Conservation (phyloP, 2,797 vertebrate genomes). For the Acipenser oxyrinchus region DNA sequence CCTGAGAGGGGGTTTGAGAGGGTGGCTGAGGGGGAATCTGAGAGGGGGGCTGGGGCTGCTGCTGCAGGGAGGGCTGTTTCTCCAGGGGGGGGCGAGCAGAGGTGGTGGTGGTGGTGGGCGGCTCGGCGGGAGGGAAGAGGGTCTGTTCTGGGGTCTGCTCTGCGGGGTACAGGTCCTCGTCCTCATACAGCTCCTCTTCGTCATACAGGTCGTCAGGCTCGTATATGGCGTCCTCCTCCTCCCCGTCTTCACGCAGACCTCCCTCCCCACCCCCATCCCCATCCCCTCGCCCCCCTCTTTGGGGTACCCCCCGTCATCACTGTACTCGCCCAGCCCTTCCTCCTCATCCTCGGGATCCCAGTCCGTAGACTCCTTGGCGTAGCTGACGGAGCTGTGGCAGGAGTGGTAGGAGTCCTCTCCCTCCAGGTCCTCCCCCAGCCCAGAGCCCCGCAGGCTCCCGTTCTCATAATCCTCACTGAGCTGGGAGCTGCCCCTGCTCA, state of each 20-base stretch:
- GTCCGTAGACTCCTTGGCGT: conserved; percentile 76
- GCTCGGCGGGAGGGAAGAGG: conserved; percentile 34
- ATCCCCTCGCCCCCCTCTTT: conserved; percentile 70
- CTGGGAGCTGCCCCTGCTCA: conserved; percentile 93
- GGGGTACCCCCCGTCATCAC: conserved; percentile 71
- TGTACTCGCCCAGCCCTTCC: conserved; percentile 54
- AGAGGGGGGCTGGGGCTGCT: conserved; percentile 19
- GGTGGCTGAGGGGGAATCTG: conserved; percentile 36
- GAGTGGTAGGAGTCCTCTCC: conserved; percentile 83
- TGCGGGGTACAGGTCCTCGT: conserved; percentile 50
- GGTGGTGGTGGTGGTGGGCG: conserved; percentile 34
- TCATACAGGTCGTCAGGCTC: conserved; percentile 36
- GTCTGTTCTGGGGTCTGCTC: conserved; percentile 56
- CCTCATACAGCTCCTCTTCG: conserved; percentile 33
- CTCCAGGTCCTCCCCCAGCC: conserved; percentile 86
- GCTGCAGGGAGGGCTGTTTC: conserved; percentile 59
- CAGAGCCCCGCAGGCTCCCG: conserved; percentile 79
- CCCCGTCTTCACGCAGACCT: conserved; percentile 36
- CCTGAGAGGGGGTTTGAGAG: conserved; percentile 15
- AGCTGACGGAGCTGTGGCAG: conserved; percentile 96
- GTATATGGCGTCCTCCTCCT: conserved; percentile 25
- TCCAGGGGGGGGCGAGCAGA: conserved; percentile 54
- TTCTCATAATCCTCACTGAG: conserved; percentile 90
- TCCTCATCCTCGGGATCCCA: conserved; percentile 75
- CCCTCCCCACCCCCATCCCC: conserved; percentile 49